Conservation (phyloP, 2,888 invertebrate species). For the Bibio marci region DNA sequence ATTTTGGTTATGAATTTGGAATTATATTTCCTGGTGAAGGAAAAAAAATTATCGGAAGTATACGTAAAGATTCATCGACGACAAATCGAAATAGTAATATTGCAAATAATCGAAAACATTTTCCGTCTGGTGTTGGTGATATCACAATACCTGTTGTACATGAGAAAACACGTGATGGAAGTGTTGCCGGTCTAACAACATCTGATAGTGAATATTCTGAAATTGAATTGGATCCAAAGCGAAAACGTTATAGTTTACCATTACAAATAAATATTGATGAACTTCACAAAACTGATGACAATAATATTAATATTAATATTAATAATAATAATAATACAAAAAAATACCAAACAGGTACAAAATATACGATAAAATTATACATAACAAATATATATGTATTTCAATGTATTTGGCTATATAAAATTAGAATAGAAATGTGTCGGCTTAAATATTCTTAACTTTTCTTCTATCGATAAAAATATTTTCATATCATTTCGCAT, state of each 20-base stretch:
- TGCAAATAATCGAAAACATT: slow-evolving; percentile 5
- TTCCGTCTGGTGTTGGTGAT: slow-evolving; percentile 19
- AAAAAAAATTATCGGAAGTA: slow-evolving; percentile 29
- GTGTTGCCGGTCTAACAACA: slow-evolving; percentile 16
- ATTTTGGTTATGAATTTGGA: slow-evolving; percentile 65
- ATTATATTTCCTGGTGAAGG: slow-evolving; percentile 51
- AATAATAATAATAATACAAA: slow-evolving; percentile 3
- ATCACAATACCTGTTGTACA: slow-evolving; percentile 51
- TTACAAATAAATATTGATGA: slow-evolving; percentile 27
- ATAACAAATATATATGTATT: too few relatives aligned
- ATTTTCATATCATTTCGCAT: too few relatives aligned
- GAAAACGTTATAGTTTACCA: slow-evolving; percentile 30
- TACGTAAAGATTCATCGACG: neutral
- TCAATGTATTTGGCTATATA: too few relatives aligned
- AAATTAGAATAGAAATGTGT: too few relatives aligned
- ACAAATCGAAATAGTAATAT: too few relatives aligned
- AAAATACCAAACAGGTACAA: slow-evolving; percentile 8
- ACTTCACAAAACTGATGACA: slow-evolving; percentile 21
- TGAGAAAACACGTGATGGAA: slow-evolving; percentile 30
- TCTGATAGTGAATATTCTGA: slow-evolving; percentile 46
- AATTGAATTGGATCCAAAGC: slow-evolving; percentile 30
- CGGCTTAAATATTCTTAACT: too few relatives aligned
- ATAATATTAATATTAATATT: slow-evolving; percentile 16
- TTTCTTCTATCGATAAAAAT: too few relatives aligned
- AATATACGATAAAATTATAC: neutral